Conservation (phyloP, 2,113 vertebrate species). For the Mormoops blainvillei region DNA sequence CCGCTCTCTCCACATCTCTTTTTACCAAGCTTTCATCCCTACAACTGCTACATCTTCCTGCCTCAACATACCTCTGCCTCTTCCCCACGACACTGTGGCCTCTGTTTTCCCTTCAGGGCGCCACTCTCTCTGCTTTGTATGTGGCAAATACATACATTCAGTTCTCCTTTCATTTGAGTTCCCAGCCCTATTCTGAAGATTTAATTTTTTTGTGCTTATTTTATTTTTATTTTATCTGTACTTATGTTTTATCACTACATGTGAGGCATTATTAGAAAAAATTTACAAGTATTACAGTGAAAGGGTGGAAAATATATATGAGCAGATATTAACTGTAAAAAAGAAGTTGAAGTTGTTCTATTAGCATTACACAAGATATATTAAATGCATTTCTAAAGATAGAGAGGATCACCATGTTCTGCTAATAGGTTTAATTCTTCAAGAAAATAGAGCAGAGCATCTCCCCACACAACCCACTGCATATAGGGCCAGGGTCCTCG, state of each 20-base stretch:
- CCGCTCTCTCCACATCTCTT: background rate
- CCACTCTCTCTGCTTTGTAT: background rate
- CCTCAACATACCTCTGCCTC: background rate
- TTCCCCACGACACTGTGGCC: rapidly evolving
- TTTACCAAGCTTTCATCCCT: background rate
- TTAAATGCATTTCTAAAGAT: background rate
- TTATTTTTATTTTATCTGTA: background rate
- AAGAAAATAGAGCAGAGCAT: background rate
- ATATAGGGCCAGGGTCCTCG: background rate
- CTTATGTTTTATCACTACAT: background rate
- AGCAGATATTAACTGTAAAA: background rate
- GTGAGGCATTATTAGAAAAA: background rate
- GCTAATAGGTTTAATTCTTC: background rate
- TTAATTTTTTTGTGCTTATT: background rate
- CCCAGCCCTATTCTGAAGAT: background rate
- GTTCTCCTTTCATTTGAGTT: background rate
- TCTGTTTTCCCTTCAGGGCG: background rate
- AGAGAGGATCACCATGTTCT: background rate
- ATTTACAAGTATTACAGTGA: background rate
- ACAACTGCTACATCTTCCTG: too few relatives aligned
- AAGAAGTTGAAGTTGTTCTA: background rate
- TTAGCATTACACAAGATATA: background rate
- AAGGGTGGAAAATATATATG: background rate
- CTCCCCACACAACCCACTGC: background rate
- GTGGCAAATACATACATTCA: background rate